A percentile compares a stretch with the other conserved stretches of the same genome.
Conservation (phyloP, 1,140 invertebrate species). For the Neodiprion fabricii region DNA sequence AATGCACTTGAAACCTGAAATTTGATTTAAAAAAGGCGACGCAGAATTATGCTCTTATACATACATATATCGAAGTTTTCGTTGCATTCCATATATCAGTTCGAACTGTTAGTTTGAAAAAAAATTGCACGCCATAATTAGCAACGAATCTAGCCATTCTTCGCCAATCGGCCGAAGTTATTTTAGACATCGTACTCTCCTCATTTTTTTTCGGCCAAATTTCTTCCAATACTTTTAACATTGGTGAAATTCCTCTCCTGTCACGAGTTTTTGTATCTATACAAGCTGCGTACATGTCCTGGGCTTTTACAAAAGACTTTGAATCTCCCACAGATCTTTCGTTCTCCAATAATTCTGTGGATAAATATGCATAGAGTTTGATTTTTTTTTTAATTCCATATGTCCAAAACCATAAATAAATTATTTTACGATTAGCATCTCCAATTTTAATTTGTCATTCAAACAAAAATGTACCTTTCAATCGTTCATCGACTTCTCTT, state of each 20-base stretch:
- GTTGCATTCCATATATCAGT: not conserved
- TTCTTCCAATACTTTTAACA: not conserved
- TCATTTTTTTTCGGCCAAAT: not conserved
- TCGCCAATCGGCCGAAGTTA: not conserved
- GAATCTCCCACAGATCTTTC: not conserved
- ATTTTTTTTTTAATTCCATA: too few species aligned
- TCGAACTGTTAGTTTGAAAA: not conserved
- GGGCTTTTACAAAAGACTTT: not conserved
- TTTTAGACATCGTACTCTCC: not conserved
- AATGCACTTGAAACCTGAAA: too few species aligned
- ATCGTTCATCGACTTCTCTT: not conserved
- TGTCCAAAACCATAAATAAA: too few species aligned
- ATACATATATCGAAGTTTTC: not conserved
- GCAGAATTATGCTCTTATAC: not conserved
- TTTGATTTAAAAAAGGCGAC: too few species aligned
- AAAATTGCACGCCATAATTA: conserved; percentile 1
- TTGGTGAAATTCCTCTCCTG: not conserved
- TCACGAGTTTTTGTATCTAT: not conserved
- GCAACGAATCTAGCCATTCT: not conserved
- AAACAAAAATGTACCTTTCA: not conserved
- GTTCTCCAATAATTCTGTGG: not conserved
- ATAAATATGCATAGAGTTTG: not conserved
- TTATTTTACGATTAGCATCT: not conserved
- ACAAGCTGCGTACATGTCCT: not conserved
- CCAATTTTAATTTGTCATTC: not conserved